Percentiles rank a stretch among this genome's conserved stretches.
Conservation (phyloP, 2,113 vertebrate species). For the Pluvialis apricaria region DNA sequence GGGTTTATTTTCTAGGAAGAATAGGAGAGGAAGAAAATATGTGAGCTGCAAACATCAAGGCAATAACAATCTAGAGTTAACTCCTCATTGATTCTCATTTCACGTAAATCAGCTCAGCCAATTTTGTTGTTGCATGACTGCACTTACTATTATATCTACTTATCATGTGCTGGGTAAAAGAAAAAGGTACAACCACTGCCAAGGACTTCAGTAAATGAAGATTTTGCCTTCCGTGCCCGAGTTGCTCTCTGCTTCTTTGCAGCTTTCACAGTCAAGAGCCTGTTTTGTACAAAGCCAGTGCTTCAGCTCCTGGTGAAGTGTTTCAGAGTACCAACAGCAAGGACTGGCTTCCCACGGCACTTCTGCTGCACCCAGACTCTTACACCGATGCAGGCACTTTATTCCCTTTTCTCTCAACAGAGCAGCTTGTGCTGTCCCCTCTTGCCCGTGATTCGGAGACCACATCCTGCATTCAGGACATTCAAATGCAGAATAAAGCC, state of each 20-base stretch:
- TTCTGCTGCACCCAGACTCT: fast-evolving
- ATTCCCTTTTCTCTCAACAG: background rate
- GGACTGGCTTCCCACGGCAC: background rate
- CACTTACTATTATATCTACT: background rate
- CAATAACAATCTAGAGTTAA: background rate
- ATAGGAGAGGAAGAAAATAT: background rate
- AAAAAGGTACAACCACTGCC: background rate
- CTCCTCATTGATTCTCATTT: background rate
- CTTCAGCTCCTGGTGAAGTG: background rate
- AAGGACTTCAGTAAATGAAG: background rate
- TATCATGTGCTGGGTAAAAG: background rate
- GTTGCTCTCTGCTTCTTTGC: background rate
- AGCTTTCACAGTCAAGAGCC: background rate
- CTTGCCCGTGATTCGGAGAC: background rate
- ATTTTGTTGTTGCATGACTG: fast-evolving
- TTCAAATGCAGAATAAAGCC: background rate
- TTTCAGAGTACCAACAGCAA: background rate
- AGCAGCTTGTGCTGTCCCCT: background rate
- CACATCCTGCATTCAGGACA: background rate
- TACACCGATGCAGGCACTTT: background rate
- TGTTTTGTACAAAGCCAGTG: background rate
- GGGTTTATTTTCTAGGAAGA: background rate
- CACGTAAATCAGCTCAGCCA: background rate
- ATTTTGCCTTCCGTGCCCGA: background rate
- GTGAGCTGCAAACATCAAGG: background rate